Evolutionary conservation across 2,797 vertebrate genomes (phyloP), one percentile per base, ranked within the genome.

Genomic region (Onychomys torridus): DNA sequence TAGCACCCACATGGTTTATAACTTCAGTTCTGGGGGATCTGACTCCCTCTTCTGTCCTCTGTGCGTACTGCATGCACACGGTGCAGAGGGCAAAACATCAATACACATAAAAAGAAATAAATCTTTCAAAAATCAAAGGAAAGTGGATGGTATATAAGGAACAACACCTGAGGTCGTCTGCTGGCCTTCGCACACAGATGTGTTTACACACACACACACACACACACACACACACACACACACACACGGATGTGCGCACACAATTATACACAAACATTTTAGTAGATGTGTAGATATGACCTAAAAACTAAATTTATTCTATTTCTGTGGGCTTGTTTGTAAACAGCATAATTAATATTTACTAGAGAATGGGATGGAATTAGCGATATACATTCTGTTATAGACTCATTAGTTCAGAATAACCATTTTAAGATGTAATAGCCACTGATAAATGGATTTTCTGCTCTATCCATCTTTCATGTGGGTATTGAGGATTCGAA

Each of bases 321-420:
- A 89, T 92, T 95, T 93, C n/a, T 46, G 89, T 89, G 40, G 19
- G 9, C 14, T 93, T 17, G 16, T 87, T 94, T 34, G 23, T 89
- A 95, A 94, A 79, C 73, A 61, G 7, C 91, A 87, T 91, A 94
- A 76, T 82, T 91, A 94, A 79, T 85, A 89, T n/a, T 86, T 71
- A 43, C 37, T 69, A 89, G 43, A 55, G 55, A 32, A 95, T 83
- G 34, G 79, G 59, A 77, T 79, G 88, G 25, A 77, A 89, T 90
- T 88, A 90, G 83, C 75, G 49, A 89, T 81, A 46, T 93, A 88
- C 76, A 78, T 67, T 88, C 23, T 81, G 32, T 37, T 89, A 89
- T 86, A 92, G 91, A 90, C 21, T 81, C 55, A 76, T 81, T 88
- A 90, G n/a, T 92, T 94, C 34, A 92, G 88, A 81, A 84, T 65